Conservation (phyloP, 2,113 vertebrate species). For the Toxostoma redivivum region DNA sequence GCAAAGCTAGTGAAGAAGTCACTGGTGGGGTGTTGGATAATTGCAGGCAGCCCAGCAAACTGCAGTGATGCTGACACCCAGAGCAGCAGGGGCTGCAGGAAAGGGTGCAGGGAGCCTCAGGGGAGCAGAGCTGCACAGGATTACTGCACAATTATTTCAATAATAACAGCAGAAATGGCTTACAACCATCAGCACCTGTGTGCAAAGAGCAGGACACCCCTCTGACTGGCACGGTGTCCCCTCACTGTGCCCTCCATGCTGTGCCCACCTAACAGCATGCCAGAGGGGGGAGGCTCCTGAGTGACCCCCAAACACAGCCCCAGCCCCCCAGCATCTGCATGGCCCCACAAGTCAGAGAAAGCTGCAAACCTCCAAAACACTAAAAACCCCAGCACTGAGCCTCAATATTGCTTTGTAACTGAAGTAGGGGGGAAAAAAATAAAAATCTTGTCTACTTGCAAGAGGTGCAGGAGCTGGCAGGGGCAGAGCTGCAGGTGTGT, state of each 20-base stretch:
- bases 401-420: not conserved
- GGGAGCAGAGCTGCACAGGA: not conserved
- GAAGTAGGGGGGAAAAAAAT: not conserved
- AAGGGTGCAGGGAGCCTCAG: not conserved
- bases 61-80: not conserved
- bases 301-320: fast-evolving
- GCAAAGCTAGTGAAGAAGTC: fast-evolving
- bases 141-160: not conserved
- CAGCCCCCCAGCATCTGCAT: fast-evolving
- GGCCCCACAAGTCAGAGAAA: not conserved
- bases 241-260: fast-evolving
- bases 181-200: not conserved
- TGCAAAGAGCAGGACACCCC: not conserved
- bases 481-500: not conserved
- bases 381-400: not conserved
- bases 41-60: not conserved
- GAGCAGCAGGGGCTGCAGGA: not conserved
- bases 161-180: not conserved
- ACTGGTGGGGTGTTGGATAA: not conserved
- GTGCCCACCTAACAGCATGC: fast-evolving
- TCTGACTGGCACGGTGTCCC: fast-evolving
- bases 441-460: not conserved
- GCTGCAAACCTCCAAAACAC: not conserved
- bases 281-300: fast-evolving
- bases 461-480: not conserved